A percentile compares a stretch with the other conserved stretches of the same genome.
These are phyloP conservation scores for Coreius guichenoti DNA, from an alignment of 2,797 vertebrate genomes.

Conservation along the genomic window DNA sequence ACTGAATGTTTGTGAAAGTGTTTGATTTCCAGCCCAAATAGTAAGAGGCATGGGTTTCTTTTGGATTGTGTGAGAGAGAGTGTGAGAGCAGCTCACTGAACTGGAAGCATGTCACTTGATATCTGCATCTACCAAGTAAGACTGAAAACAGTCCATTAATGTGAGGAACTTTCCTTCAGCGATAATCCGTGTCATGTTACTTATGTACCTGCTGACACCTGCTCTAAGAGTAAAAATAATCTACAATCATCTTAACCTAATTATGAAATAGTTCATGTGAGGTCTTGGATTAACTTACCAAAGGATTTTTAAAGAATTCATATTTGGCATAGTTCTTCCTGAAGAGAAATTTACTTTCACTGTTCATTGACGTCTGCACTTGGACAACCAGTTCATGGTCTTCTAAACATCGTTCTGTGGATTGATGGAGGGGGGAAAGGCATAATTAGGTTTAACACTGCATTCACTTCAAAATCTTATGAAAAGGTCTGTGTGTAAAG, in stretches of 20 bases:
- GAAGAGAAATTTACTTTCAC: conserved; percentile 95
- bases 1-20: conserved; percentile 27
- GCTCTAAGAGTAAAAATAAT: background rate
- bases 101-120: conserved; percentile 48
- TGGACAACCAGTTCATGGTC: conserved; percentile 95
- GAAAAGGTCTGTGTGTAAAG: background rate
- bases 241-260: background rate
- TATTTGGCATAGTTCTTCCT: conserved; percentile 99
- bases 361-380: conserved; percentile 91
- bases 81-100: conserved; percentile 36
- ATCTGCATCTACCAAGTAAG: conserved; percentile 38
- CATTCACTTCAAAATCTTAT: background rate
- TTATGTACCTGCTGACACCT: conserved; percentile 29
- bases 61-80: conserved; percentile 25
- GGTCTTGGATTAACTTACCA: conserved; percentile 74
- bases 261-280: background rate
- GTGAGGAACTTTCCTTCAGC: conserved; percentile 20
- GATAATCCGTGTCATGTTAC: conserved; percentile 31
- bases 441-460: background rate
- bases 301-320: conserved; percentile 97
- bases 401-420: conserved; percentile 93
- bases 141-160: conserved; percentile 44
- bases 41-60: conserved; percentile 1
- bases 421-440: conserved; percentile 63
- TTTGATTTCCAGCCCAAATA: conserved; percentile 43